Percentiles rank a stretch among this genome's conserved stretches.
Conservation (phyloP, 2,888 invertebrate species). For the Drosophila neotestacea region DNA sequence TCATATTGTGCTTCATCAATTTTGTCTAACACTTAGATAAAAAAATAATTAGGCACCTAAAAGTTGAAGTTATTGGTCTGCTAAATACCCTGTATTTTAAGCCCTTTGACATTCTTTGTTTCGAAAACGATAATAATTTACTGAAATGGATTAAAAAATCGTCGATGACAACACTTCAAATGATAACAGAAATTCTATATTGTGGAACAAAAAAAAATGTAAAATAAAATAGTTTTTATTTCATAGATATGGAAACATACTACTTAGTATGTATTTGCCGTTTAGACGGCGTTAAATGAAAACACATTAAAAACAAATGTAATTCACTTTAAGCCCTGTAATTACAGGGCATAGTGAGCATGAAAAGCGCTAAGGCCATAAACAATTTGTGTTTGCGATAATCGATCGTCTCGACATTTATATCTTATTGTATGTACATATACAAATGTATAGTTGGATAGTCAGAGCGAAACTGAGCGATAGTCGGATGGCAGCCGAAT, state of each 20-base stretch:
- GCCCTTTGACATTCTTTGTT: neutral
- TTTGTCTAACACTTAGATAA: constrained; percentile 8
- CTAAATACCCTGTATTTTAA: constrained; percentile 21
- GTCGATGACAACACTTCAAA: too few relatives aligned
- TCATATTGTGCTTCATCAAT: constrained; percentile 28
- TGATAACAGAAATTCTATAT: too few relatives aligned
- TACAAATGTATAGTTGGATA: neutral
- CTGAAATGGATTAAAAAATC: too few relatives aligned
- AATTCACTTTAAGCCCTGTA: neutral
- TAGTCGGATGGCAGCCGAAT: constrained; percentile 19
- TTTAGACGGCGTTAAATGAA: neutral
- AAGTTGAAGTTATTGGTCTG: neutral
- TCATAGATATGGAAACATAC: too few relatives aligned
- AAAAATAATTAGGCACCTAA: constrained; percentile 10
- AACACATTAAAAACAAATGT: neutral
- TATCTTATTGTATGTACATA: neutral
- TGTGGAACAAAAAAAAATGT: too few relatives aligned
- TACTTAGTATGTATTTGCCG: neutral
- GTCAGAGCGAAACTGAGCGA: constrained; percentile 7
- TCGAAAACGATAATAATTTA: too few relatives aligned
- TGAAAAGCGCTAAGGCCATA: constrained; percentile 4
- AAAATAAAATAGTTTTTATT: too few relatives aligned
- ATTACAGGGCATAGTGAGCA: neutral
- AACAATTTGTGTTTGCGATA: constrained; percentile 4
- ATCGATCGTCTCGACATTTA: constrained; percentile 21